A percentile compares a stretch with the other conserved stretches of the same genome.
These are phyloP conservation scores for Pristionchus exspectatus DNA, from an alignment of 2,888 invertebrate species.

Conservation along the genomic window DNA sequence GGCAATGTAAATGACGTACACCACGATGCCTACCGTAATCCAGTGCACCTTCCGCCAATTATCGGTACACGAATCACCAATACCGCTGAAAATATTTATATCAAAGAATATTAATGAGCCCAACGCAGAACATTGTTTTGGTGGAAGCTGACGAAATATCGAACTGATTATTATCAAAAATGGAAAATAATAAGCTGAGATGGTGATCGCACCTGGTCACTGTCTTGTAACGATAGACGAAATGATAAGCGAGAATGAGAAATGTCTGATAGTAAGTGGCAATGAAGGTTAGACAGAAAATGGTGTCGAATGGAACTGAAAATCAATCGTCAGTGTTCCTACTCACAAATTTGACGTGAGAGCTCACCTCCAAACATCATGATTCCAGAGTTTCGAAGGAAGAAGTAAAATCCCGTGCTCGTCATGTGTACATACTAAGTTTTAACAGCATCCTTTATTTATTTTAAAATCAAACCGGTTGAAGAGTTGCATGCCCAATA, in stretches of 20 bases:
- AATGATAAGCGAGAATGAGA: constrained; percentile 40
- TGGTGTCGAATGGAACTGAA: neutral
- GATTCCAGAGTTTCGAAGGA: neutral
- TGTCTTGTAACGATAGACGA: neutral
- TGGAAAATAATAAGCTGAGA: neutral
- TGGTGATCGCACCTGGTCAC: neutral
- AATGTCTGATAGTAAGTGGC: constrained; percentile 32
- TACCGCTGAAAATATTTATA: neutral
- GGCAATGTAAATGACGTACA: neutral
- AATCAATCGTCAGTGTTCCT: neutral
- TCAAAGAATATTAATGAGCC: neutral
- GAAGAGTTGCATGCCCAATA: neutral
- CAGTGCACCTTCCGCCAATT: neutral
- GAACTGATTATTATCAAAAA: neutral
- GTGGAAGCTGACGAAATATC: neutral
- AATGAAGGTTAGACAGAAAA: neutral
- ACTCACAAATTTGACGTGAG: neutral
- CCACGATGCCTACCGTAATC: neutral
- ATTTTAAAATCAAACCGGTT: neutral
- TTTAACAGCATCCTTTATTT: neutral
- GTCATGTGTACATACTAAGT: constrained; percentile 30
- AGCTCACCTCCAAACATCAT: neutral
- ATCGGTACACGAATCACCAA: neutral
- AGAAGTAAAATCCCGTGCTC: neutral
- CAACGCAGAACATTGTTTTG: neutral